Base-by-base conservation (phyloP, 2,797 vertebrate species). In the Falco biarmicus region DNA sequence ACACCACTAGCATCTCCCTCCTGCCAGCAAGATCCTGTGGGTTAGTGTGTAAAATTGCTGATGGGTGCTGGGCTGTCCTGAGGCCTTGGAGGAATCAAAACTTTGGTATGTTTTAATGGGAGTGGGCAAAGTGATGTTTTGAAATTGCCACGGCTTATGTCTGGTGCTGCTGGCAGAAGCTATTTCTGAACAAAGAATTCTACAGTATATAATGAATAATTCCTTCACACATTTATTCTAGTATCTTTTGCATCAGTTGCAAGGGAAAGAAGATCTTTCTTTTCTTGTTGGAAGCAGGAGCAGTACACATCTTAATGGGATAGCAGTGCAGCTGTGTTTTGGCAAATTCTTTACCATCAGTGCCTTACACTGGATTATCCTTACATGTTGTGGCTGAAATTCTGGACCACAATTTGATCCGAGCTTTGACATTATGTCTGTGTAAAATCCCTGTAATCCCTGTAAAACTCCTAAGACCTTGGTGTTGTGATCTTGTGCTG, bases 111-210 rank as follows among this genome's bases (percentile, higher is more conserved):
- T 37, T 90, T 20, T 66, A 34, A 32, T 39, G 41, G 51, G 45
- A 84, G 5, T 18, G n/a, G 80, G 45, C 41, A 84, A 76, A 76
- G 65, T 14, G 6, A 18, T 54, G 26, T 41, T 78, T 64, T 91
- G 64, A 83, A 91, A 41, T 75, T 83, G 64, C 29, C 53, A 43
- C 9, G 8, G 24, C 9, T 85, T 77, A 13, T 64, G 32, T 50
- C 65, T 74, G n/a, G 16, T 71, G 56, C 50, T 91, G 65, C 76
- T 91, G 54, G 61, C 39, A 69, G 69, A 60, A 86, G 31, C 28
- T 63, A 26, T 57, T 96, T 90, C 53, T 88, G 73, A 93, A 20
- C 53, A 74, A 64, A 94, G 64, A 85, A 80, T 80, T 92, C 37
- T n/a, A 50, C 18, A 57, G 56, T 80, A n/a, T 54, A 10, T 75